Evolutionary conservation across 2,113 vertebrate genomes (phyloP).

Genomic region (Peromyscus maniculatus): DNA sequence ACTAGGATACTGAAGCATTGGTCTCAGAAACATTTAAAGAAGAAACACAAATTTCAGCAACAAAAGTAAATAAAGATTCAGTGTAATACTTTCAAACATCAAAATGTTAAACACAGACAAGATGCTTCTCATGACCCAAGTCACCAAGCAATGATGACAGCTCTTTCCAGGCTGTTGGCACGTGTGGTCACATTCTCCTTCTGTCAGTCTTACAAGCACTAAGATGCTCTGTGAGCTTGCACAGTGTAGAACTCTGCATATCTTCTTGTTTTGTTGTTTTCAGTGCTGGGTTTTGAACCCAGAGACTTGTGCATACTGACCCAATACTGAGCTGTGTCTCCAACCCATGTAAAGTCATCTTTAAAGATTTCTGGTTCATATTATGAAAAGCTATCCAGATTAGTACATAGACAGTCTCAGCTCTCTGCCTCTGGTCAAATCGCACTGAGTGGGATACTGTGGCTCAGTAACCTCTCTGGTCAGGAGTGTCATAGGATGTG

Average conservation of each 20-base stretch:
- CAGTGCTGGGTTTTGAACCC: background rate
- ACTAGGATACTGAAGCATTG: background rate
- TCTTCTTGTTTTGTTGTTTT: background rate
- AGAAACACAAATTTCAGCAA: background rate
- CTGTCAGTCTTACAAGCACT: background rate
- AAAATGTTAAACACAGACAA: background rate
- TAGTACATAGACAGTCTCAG: background rate
- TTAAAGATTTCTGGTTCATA: background rate
- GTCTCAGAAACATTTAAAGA: background rate
- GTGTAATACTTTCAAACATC: background rate
- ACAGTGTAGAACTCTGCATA: background rate
- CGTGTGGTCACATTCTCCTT: background rate
- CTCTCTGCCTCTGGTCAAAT: background rate
- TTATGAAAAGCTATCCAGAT: background rate
- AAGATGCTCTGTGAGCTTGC: background rate
- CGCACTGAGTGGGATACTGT: background rate
- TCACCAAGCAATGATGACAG: background rate
- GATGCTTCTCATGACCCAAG: background rate
- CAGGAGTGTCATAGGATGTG: background rate
- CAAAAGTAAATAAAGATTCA: background rate
- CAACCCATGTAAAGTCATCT: background rate
- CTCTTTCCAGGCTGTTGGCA: background rate
- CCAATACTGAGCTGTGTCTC: background rate
- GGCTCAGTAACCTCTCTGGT: background rate
- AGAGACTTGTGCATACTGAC: background rate